Percentiles rank a stretch among this genome's conserved stretches.
phyloP scores from a whole-genome alignment of 2,113 vertebrate genomes.

The Nothobranchius furzeri region DNA sequence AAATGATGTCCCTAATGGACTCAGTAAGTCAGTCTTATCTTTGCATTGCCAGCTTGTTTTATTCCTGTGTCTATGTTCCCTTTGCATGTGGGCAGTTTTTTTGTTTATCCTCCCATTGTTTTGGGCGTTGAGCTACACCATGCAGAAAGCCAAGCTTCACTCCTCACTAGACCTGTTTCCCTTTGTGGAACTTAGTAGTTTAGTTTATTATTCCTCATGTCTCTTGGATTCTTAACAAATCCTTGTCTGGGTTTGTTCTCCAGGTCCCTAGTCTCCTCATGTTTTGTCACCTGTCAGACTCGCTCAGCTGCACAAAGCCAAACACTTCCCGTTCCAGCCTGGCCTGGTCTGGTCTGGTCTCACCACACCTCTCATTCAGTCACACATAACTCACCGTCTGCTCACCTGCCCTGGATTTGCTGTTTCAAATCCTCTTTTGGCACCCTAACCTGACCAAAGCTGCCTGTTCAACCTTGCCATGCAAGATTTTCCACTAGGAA shows the following conservation, averaged over 20 bases:
- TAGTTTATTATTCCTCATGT: not conserved
- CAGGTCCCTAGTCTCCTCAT: not conserved
- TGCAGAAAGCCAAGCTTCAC: not conserved
- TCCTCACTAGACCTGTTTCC: not conserved
- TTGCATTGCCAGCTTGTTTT: not conserved
- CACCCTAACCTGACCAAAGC: not conserved
- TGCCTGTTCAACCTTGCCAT: not conserved
- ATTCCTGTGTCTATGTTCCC: not conserved
- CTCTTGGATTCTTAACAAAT: not conserved
- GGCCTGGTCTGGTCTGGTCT: not conserved
- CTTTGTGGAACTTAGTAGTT: not conserved
- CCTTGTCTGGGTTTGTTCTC: not conserved
- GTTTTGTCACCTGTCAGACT: conserved; percentile 5
- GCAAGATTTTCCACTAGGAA: not conserved
- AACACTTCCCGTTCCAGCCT: not conserved
- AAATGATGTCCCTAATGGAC: too few species aligned
- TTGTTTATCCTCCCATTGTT: not conserved
- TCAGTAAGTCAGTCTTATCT: not conserved
- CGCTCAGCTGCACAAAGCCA: not conserved
- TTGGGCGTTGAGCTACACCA: not conserved
- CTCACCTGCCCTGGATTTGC: not conserved
- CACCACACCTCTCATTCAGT: not conserved
- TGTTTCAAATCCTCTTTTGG: not conserved
- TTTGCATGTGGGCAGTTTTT: too few species aligned
- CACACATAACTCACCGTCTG: not conserved